phyloP scores from a whole-genome alignment of 2,113 vertebrate genomes.

The Hemicordylus capensis region DNA sequence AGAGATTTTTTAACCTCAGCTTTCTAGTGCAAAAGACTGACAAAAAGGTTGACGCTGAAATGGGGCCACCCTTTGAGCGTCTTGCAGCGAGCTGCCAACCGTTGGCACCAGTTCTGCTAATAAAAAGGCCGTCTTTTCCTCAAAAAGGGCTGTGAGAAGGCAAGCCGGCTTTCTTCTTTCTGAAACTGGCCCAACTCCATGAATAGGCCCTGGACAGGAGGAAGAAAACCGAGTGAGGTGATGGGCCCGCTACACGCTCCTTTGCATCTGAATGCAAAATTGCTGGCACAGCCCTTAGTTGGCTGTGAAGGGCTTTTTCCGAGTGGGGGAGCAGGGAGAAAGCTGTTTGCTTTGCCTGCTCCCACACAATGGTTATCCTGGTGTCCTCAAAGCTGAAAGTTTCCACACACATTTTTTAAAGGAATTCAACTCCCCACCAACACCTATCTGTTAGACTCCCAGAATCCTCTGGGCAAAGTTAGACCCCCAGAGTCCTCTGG shows the following conservation, averaged over 20 bases:
- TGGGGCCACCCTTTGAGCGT: too few species aligned
- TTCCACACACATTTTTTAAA: not conserved
- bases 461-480: not conserved
- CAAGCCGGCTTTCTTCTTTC: not conserved
- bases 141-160: not conserved
- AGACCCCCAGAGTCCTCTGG: not conserved
- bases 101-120: too few species aligned
- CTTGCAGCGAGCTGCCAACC: too few species aligned
- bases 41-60: too few species aligned
- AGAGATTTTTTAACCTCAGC: not conserved
- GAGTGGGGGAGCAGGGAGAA: not conserved
- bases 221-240: too few species aligned
- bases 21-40: too few species aligned
- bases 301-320: not conserved
- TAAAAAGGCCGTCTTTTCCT: too few species aligned
- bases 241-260: not conserved
- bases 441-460: too few species aligned
- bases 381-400: not conserved
- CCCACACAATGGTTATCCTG: not conserved
- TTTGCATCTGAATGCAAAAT: slow-evolving; percentile 1
- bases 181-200: not conserved
- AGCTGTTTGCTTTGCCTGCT: slow-evolving; percentile 1
- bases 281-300: not conserved
- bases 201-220: fast-evolving
- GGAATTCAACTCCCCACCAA: too few species aligned